Evolutionary conservation across 2,797 vertebrate genomes (phyloP).

Genomic region (Arrhamphus sclerolepis): DNA sequence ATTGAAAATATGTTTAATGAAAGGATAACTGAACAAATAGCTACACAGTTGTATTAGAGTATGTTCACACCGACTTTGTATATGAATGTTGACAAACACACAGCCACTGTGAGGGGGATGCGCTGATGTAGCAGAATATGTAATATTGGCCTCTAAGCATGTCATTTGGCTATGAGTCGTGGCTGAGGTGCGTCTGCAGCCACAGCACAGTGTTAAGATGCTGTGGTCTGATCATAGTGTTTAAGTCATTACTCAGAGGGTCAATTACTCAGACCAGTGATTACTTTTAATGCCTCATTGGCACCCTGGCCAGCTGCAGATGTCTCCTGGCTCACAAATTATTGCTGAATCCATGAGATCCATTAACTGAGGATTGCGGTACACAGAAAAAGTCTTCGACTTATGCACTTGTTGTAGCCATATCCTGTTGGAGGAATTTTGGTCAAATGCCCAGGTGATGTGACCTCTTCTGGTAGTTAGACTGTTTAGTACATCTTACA

Average conservation of each 20-base stretch:
- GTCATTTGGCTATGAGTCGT: conserved; percentile 63
- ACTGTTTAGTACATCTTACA: background rate
- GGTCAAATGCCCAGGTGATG: conserved; percentile 15
- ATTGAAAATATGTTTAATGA: too few relatives aligned
- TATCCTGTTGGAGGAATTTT: conserved; percentile 5
- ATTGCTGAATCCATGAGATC: conserved; percentile 54
- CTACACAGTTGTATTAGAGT: conserved; percentile 1
- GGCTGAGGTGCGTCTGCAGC: conserved; percentile 66
- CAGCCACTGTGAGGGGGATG: conserved; percentile 3
- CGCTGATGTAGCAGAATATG: conserved; percentile 65
- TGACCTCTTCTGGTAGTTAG: background rate
- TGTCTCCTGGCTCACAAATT: conserved; percentile 53
- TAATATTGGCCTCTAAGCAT: conserved; percentile 52
- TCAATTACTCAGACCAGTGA: conserved; percentile 76
- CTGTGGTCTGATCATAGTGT: conserved; percentile 76
- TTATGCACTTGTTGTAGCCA: conserved; percentile 28
- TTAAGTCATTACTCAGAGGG: conserved; percentile 73
- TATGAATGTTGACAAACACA: conserved; percentile 23
- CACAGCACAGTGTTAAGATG: conserved; percentile 54
- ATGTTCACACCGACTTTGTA: conserved; percentile 7
- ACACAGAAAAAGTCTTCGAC: conserved; percentile 29
- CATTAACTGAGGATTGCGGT: conserved; percentile 51
- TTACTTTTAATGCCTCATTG: conserved; percentile 69
- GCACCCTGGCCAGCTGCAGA: conserved; percentile 48
- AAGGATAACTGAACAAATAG: too few relatives aligned